Conservation (phyloP, 2,113 vertebrate genomes). For the Myrmecobius fasciatus region DNA sequence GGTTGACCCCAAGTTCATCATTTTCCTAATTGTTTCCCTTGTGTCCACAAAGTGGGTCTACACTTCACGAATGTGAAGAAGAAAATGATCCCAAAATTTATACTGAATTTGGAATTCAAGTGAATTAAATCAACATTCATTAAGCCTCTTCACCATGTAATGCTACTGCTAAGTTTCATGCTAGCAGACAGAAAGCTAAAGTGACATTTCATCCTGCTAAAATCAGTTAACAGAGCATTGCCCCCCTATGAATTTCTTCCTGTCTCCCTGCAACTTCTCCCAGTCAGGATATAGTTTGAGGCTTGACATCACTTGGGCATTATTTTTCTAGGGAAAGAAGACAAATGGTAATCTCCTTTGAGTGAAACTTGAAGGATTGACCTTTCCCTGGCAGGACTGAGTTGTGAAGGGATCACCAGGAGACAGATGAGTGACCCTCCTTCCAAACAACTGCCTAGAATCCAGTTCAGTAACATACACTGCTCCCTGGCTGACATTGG, state of each 20-base stretch:
- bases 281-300: not conserved
- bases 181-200: too few relatives aligned
- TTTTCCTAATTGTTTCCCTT: not conserved
- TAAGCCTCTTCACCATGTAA: not conserved
- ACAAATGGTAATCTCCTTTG: not conserved
- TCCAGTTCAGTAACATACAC: not conserved
- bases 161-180: not conserved
- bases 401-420: not conserved
- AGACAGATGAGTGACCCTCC: not conserved
- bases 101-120: not conserved
- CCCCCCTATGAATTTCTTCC: not conserved
- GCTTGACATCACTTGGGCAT: not conserved
- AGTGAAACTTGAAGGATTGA: not conserved
- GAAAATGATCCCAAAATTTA: not conserved
- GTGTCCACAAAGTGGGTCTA: too few relatives aligned
- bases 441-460: not conserved
- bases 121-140: not conserved
- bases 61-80: not conserved
- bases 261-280: not conserved
- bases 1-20: too few relatives aligned
- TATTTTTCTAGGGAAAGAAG: not conserved
- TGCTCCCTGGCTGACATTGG: not conserved
- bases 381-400: not conserved
- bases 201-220: too few relatives aligned
- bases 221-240: too few relatives aligned